phyloP scores from a whole-genome alignment of 2,113 vertebrate species.

The Poeciliopsis occidentalis region DNA sequence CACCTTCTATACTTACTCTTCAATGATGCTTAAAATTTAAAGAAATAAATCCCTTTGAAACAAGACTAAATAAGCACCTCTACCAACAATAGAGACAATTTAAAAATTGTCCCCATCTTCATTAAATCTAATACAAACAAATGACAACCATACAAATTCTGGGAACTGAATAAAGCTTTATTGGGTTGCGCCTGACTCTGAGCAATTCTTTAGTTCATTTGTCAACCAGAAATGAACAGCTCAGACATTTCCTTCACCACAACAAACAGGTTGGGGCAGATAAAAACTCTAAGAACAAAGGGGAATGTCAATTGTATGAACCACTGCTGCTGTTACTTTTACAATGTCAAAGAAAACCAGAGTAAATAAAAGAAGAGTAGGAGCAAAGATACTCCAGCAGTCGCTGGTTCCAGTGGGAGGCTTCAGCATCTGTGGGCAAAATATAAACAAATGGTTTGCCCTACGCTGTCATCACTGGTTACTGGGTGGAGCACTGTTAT shows the following conservation, averaged over 20 bases:
- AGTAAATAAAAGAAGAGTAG: not conserved
- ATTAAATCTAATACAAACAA: not conserved
- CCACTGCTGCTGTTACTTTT: not conserved
- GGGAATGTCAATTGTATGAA: constrained; percentile 2
- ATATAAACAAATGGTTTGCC: constrained; percentile 56
- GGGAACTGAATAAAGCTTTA: not conserved
- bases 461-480: constrained; percentile 73
- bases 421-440: constrained; percentile 29
- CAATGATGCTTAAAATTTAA: not conserved
- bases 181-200: not conserved
- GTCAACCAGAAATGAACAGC: constrained; percentile 52
- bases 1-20: not conserved
- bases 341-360: not conserved
- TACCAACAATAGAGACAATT: not conserved
- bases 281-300: constrained; percentile 18
- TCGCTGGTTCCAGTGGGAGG: constrained; percentile 7
- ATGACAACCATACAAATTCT: not conserved
- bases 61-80: not conserved
- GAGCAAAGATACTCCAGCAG: constrained; percentile 22
- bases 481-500: constrained; percentile 77
- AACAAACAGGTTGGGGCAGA: constrained; percentile 60
- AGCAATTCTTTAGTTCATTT: not conserved
- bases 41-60: too few species aligned
- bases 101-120: not conserved
- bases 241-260: constrained; percentile 44